Conservation (phyloP, 2,113 vertebrate species). For the Ctenomys sociabilis region DNA sequence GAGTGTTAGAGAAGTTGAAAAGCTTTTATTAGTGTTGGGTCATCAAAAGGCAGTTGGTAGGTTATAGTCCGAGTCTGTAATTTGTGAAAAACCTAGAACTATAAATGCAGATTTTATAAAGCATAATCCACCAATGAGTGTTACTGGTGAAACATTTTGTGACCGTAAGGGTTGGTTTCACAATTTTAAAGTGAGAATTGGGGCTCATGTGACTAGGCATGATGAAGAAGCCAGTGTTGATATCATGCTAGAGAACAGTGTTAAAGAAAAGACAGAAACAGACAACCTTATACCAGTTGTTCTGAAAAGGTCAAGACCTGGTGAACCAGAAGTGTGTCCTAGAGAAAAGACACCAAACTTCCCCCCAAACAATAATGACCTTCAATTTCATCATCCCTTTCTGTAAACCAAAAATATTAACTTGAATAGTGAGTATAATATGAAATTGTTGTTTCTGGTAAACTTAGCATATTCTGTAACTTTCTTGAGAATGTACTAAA, state of each 20-base stretch:
- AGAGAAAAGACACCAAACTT: not conserved
- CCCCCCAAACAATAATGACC: not conserved
- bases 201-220: not conserved
- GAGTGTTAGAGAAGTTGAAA: not conserved
- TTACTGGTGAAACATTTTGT: not conserved
- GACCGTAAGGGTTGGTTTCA: not conserved
- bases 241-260: not conserved
- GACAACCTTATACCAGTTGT: not conserved
- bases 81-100: not conserved
- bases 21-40: not conserved
- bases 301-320: not conserved
- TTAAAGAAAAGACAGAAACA: not conserved
- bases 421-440: not conserved
- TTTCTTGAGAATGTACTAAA: not conserved
- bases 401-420: not conserved
- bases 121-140: not conserved
- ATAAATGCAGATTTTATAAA: not conserved
- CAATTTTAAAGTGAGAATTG: not conserved
- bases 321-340: not conserved
- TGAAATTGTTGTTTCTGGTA: not conserved
- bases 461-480: not conserved
- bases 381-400: not conserved
- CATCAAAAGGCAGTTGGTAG: not conserved
- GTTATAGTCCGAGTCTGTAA: not conserved
- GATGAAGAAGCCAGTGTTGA: not conserved